Evolutionary conservation across 2,888 invertebrate species (phyloP).

Genomic region (Ophion ellenae): DNA sequence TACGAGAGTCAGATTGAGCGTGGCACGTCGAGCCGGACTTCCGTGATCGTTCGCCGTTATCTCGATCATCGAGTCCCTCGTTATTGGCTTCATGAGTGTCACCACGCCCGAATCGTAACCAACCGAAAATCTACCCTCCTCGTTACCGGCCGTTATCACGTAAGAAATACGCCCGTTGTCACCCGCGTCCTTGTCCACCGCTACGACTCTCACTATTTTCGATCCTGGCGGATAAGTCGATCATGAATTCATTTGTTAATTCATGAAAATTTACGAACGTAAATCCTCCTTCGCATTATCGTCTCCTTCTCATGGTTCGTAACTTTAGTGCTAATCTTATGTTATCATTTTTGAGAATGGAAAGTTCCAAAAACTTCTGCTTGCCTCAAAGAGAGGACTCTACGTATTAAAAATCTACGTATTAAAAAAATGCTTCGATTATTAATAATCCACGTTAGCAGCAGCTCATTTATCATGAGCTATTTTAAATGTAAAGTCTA

Average conservation of each 20-base stretch:
- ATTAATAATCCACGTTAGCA: too few relatives aligned
- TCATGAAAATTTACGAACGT: too few relatives aligned
- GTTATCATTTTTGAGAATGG: too few relatives aligned
- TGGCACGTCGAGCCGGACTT: constrained; percentile 88
- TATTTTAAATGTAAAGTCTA: too few relatives aligned
- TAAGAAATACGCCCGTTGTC: constrained; percentile 95
- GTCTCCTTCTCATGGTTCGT: too few relatives aligned
- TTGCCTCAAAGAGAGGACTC: too few relatives aligned
- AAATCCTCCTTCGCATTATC: too few relatives aligned
- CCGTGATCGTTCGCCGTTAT: constrained; percentile 96
- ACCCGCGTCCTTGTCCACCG: constrained; percentile 93
- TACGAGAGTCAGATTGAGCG: constrained; percentile 87
- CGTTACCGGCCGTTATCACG: constrained; percentile 93
- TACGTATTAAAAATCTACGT: too few relatives aligned
- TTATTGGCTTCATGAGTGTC: constrained; percentile 88
- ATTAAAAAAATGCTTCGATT: too few relatives aligned
- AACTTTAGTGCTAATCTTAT: too few relatives aligned
- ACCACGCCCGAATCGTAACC: constrained; percentile 92
- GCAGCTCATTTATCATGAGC: too few relatives aligned
- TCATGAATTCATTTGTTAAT: neutral
- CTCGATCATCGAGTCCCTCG: constrained; percentile 86
- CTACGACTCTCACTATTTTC: constrained; percentile 87
- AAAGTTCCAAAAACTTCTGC: too few relatives aligned
- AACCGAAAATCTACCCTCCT: constrained; percentile 91
- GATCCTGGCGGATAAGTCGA: constrained; percentile 73